Evolutionary conservation across 2,797 vertebrate species (phyloP).

Genomic region (Gadopsis marmoratus): DNA sequence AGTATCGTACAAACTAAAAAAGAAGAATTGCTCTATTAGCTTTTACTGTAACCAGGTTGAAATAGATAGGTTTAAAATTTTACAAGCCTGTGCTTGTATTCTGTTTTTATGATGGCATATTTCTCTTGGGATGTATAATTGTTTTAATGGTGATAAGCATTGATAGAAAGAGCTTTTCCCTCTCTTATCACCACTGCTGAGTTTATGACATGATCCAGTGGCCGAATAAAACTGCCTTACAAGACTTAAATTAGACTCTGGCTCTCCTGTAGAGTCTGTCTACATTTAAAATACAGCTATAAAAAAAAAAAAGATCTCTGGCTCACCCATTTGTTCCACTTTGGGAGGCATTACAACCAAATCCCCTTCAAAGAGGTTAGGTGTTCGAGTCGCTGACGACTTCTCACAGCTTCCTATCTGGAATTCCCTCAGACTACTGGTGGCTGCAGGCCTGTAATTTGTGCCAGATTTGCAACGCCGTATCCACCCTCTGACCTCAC

Average conservation of each 20-base stretch:
- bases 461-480: conserved; percentile 76
- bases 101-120: not conserved
- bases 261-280: conserved; percentile 11
- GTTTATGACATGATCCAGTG: conserved; percentile 23
- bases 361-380: conserved; percentile 65
- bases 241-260: conserved; percentile 9
- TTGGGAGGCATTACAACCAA: conserved; percentile 65
- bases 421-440: conserved; percentile 77
- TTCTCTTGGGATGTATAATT: not conserved
- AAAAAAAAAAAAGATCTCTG: conserved; percentile 66
- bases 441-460: conserved; percentile 80
- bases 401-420: conserved; percentile 78
- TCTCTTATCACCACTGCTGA: not conserved
- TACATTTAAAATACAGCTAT: conserved; percentile 40
- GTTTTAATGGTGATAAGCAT: not conserved
- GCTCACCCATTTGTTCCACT: conserved; percentile 79
- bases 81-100: conserved; percentile 3
- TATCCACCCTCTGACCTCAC: conserved; percentile 68
- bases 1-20: not conserved
- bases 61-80: not conserved
- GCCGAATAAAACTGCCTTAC: conserved; percentile 20
- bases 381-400: conserved; percentile 60
- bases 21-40: not conserved
- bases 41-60: not conserved
- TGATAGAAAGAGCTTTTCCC: not conserved